Conservation (phyloP, 2,888 invertebrate species). For the Notocelia uddmanniana region DNA sequence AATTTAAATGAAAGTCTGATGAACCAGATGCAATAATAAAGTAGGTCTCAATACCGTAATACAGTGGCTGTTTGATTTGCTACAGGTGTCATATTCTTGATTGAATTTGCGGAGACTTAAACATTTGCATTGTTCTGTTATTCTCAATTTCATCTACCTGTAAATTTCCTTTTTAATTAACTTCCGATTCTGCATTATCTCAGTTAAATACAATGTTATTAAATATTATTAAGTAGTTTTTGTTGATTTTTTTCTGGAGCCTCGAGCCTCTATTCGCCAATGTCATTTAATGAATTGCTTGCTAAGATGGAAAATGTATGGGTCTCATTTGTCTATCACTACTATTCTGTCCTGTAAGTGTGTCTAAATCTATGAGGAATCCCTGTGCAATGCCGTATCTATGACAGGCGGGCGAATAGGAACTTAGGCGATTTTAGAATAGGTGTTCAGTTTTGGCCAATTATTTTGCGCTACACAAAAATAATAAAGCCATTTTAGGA, state of each 20-base stretch:
- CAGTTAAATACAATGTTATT: neutral
- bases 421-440: neutral
- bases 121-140: constrained; percentile 26
- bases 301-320: neutral
- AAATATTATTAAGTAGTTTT: neutral
- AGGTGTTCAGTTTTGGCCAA: neutral
- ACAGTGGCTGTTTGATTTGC: constrained; percentile 28
- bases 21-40: constrained; percentile 32
- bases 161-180: neutral
- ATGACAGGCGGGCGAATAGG: neutral
- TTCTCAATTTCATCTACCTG: constrained; percentile 16
- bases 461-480: neutral
- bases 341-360: no score
- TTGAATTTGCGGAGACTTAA: constrained; percentile 22
- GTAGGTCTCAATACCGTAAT: constrained; percentile 37
- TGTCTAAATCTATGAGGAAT: no score
- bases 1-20: constrained; percentile 33
- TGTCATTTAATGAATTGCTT: neutral
- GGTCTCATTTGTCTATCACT: neutral
- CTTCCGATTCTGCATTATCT: neutral
- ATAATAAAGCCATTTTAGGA: neutral
- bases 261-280: no score
- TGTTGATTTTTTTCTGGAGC: neutral
- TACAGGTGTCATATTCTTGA: constrained; percentile 41
- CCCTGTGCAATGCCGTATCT: no score